Evolutionary conservation across 2,888 invertebrate genomes (phyloP).

Genomic region (Vesta saturnalis): DNA sequence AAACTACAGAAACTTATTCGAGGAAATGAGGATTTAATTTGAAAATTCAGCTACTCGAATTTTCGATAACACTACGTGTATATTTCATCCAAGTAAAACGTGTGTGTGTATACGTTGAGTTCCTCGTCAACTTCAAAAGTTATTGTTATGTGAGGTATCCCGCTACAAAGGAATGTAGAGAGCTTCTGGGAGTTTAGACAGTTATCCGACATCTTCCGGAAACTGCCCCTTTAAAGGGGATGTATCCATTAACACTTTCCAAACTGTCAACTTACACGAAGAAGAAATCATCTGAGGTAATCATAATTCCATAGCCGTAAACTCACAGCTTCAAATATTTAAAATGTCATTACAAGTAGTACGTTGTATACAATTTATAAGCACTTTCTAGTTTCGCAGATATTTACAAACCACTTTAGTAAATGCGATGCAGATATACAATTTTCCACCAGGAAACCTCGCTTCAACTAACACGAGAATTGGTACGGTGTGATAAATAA

Average conservation of each 20-base stretch:
- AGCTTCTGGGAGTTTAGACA: conserved; percentile 17
- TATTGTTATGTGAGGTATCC: conserved; percentile 34
- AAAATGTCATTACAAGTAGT: neutral
- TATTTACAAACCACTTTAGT: conserved; percentile 31
- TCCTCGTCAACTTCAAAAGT: conserved; percentile 30
- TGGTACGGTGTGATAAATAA: conserved; percentile 25
- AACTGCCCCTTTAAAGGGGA: conserved; percentile 28
- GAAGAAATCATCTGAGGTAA: neutral
- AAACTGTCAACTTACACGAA: neutral
- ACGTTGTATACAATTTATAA: conserved; percentile 19
- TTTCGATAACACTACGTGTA: neutral
- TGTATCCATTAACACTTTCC: conserved; percentile 11
- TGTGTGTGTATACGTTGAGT: conserved; percentile 18
- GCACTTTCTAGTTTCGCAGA: conserved; percentile 14
- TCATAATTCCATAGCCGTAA: neutral
- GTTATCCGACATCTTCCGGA: conserved; percentile 7
- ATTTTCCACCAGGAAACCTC: conserved; percentile 25
- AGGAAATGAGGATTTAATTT: too few species aligned
- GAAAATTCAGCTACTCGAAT: neutral
- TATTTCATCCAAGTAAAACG: conserved; percentile 5
- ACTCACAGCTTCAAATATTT: neutral
- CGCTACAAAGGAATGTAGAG: conserved; percentile 29
- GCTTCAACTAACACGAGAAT: conserved; percentile 21
- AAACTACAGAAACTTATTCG: too few species aligned
- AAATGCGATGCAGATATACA: conserved; percentile 31